Evolutionary conservation across 2,888 invertebrate species (phyloP).

Genomic region (Cancer borealis): DNA sequence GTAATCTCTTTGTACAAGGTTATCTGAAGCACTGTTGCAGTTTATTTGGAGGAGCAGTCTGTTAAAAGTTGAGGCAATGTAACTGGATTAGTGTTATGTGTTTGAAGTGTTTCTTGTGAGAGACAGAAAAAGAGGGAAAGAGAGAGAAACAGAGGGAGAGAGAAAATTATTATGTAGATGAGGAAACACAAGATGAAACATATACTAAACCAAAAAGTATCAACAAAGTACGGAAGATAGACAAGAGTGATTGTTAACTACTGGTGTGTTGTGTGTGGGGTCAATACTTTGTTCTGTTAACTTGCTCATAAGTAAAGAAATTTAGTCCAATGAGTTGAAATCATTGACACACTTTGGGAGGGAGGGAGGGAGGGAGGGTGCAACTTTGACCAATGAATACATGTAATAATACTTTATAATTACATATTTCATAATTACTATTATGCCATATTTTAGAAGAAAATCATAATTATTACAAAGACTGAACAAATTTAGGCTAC

Average conservation of each 20-base stretch:
- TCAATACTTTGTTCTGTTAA: not conserved
- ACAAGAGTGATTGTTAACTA: not conserved
- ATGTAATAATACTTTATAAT: not conserved
- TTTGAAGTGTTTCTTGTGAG: not conserved
- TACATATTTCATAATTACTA: not conserved
- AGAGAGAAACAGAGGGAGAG: conserved; percentile 49
- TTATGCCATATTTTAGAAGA: not conserved
- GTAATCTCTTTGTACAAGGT: not conserved
- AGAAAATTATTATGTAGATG: conserved; percentile 12
- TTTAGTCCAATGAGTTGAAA: not conserved
- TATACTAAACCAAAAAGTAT: not conserved
- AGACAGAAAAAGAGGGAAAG: conserved; percentile 20
- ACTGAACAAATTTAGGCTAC: not conserved
- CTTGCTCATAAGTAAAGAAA: conserved; percentile 17
- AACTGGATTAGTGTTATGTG: not conserved
- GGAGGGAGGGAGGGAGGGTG: not conserved
- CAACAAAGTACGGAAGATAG: not conserved
- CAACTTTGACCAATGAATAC: not conserved
- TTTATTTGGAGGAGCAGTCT: not conserved
- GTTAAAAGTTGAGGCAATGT: not conserved
- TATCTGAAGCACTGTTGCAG: not conserved
- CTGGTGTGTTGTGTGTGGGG: not conserved
- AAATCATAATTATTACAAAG: not conserved
- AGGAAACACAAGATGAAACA: not conserved
- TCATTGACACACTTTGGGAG: conserved; percentile 13